Conservation (phyloP, 2,888 invertebrate genomes). For the Scaptodrosophila latifasciaeformis region DNA sequence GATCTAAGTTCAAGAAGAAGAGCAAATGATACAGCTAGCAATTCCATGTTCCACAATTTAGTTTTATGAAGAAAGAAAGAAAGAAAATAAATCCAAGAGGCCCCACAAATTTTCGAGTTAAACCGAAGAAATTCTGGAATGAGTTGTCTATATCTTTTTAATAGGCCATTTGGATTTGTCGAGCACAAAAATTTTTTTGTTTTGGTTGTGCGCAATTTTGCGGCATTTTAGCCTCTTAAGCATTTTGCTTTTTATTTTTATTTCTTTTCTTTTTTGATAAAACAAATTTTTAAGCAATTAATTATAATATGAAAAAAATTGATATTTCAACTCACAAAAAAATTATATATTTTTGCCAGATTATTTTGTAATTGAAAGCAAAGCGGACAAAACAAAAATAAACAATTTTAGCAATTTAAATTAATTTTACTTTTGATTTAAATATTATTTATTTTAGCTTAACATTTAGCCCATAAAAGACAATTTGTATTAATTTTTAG, state of each 20-base stretch:
- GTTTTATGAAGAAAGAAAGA: conserved; percentile 18
- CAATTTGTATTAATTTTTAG: conserved; percentile 59
- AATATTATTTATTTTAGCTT: conserved; percentile 26
- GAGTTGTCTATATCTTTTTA: neutral
- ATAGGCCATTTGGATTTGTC: neutral
- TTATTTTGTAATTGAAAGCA: conserved; percentile 44
- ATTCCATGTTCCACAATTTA: conserved; percentile 66
- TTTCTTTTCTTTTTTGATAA: too few species aligned
- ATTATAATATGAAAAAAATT: conserved; percentile 27
- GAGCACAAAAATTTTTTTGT: neutral
- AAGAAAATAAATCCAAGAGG: conserved; percentile 6
- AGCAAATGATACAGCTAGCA: conserved; percentile 57
- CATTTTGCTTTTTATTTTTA: too few species aligned
- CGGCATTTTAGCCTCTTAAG: conserved; percentile 24
- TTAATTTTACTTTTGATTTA: conserved; percentile 46
- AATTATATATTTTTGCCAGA: neutral
- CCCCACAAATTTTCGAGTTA: neutral
- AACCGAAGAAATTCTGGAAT: neutral
- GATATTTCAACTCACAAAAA: neutral
- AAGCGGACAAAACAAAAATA: conserved; percentile 52
- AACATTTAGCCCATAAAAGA: conserved; percentile 41
- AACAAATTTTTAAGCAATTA: conserved; percentile 36
- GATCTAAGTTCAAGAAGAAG: neutral
- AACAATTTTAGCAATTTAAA: conserved; percentile 22
- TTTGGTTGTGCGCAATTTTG: conserved; percentile 13